Evolutionary conservation across 1,140 invertebrate genomes (phyloP).

Genomic region (Plutomurus gul): DNA sequence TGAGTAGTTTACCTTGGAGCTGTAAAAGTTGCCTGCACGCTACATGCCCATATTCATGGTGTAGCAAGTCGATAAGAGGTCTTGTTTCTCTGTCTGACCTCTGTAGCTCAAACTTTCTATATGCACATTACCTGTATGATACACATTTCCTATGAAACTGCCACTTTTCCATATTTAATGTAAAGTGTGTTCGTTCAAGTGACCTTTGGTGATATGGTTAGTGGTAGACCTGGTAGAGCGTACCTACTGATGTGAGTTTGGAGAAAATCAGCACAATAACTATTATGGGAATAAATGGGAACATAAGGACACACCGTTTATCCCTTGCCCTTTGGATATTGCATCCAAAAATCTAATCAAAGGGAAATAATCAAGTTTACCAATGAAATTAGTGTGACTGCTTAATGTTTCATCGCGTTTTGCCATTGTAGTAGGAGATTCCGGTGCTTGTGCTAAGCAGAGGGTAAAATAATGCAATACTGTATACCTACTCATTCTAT

Average conservation of each 20-base stretch:
- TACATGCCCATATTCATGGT: constrained; percentile 23
- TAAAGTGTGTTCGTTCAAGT: background rate
- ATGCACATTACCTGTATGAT: constrained; percentile 7
- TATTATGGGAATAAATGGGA: background rate
- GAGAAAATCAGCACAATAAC: background rate
- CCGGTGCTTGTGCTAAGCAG: too few species aligned
- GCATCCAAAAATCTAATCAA: background rate
- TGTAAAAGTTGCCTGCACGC: constrained; percentile 19
- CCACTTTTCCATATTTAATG: constrained; percentile 16
- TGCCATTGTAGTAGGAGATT: too few species aligned
- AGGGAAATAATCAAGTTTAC: constrained; percentile 2
- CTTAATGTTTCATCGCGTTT: too few species aligned
- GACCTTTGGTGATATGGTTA: background rate
- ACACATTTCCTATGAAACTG: constrained; percentile 17
- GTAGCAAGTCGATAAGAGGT: constrained; percentile 11
- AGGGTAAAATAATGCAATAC: too few species aligned
- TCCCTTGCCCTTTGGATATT: background rate
- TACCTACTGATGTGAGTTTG: background rate
- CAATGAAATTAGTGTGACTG: background rate
- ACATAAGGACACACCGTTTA: background rate
- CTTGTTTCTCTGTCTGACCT: constrained; percentile 9
- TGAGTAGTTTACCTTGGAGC: constrained; percentile 28
- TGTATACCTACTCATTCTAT: too few species aligned
- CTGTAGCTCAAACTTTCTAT: background rate
- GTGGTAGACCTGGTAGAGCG: background rate